These are phyloP conservation scores for Cheirogaleus medius DNA, from an alignment of 2,113 vertebrate species.

Conservation along the genomic window DNA sequence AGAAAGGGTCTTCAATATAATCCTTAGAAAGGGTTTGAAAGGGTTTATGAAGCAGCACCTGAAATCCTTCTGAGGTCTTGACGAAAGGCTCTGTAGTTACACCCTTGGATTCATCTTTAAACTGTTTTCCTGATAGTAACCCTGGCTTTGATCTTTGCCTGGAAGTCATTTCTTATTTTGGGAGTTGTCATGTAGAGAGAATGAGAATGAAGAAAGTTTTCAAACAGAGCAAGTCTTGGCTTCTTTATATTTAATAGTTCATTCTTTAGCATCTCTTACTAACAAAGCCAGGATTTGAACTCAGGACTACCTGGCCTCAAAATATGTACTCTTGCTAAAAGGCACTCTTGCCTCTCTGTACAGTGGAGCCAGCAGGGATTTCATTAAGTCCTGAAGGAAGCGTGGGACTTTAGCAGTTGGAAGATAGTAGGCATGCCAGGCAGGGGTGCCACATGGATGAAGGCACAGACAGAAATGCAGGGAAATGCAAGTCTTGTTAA, in stretches of 20 bases:
- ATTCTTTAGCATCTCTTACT: background rate
- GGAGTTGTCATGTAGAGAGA: background rate
- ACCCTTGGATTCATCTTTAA: background rate
- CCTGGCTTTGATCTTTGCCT: background rate
- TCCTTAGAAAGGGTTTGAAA: background rate
- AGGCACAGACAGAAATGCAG: background rate
- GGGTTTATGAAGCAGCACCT: background rate
- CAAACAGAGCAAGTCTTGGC: background rate
- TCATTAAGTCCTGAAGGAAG: background rate
- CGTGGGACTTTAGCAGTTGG: background rate
- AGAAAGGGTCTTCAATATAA: background rate
- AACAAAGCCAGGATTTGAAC: background rate
- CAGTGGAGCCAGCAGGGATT: background rate
- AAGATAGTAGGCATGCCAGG: background rate
- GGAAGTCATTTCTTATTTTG: background rate
- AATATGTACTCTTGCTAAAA: background rate
- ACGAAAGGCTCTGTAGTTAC: background rate
- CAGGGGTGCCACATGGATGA: background rate
- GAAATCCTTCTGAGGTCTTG: background rate
- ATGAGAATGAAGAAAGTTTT: background rate
- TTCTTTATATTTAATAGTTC: background rate
- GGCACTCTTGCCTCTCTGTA: background rate
- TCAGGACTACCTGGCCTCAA: background rate
- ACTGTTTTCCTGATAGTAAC: background rate
- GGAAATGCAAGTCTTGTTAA: background rate